Base-by-base conservation (phyloP, 53 echinoderm and acorn worm genomes). In the Henricia sp. region DNA sequence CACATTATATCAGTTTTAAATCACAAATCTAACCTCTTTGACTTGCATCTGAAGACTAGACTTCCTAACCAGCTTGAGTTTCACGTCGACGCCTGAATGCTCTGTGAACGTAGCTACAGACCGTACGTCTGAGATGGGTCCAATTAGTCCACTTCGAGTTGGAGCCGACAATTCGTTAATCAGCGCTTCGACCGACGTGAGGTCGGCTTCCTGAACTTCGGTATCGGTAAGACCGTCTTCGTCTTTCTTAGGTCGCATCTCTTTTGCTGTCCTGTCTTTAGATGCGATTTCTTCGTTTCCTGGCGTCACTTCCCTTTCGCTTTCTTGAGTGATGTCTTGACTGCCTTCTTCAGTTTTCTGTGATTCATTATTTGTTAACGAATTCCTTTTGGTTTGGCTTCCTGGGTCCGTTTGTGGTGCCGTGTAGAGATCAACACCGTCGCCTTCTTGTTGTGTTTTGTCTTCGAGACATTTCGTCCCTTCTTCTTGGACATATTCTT, bases 21-120 rank as follows among this genome's bases (percentile, higher is more conserved):
- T 57, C 13, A 29, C 32, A 17, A 19, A 13, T 20, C 53, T 21
- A 73, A 53, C 53, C 53, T 73, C 54, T 3, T 73, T 32, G 10
- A 73, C 35, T 73, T 53, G 54, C 30, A 17, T 55, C 37, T 73
- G 28, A 41, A 71, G 34, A n/a, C 48, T 52, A 39, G 73, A 73
- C 11, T 37, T 27, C 34, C 34, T 54, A 9, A 53, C 53, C 19
- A 30, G 20, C 12, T n/a, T 25, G 2, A 52, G 21, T 8, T 0
- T 40, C 19, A 19, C n/a, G 19, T 52, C 34, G 52, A 20, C 30
- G 23, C 12, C 34, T n/a, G 16, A 30, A 14, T 20, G 34, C 12
- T 72, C 12, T 0, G 73, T 73, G 23, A 36, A 11, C 17, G 54
- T 73, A 1, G 53, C 54, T 37, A 23, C 38, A 20, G 73, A 55